Percentiles rank a stretch among this genome's conserved stretches.
These are phyloP conservation scores for Neostethus bicornis DNA, from an alignment of 2,797 vertebrate genomes.

Conservation along the genomic window DNA sequence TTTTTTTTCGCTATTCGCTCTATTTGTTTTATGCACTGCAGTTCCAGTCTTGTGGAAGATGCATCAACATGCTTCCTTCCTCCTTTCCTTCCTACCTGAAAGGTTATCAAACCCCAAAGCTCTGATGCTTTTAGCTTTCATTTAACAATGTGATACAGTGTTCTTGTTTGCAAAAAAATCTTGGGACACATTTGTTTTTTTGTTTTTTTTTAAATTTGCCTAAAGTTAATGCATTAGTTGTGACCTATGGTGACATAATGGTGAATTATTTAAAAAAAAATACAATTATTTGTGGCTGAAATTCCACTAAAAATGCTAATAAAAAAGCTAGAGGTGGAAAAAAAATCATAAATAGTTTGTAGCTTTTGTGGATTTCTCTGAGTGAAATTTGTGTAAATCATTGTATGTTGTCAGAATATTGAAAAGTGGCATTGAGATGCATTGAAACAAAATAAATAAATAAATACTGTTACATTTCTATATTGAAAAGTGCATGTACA, in stretches of 20 bases:
- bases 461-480: not conserved
- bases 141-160: conserved; percentile 5
- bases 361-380: conserved; percentile 24
- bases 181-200: conserved; percentile 1
- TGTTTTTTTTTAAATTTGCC: not conserved
- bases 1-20: conserved; percentile 34
- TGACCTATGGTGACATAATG: not conserved
- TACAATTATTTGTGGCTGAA: not conserved
- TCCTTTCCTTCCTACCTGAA: conserved; percentile 55
- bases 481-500: not conserved
- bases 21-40: conserved; percentile 66
- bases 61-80: conserved; percentile 54
- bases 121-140: conserved; percentile 26
- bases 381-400: conserved; percentile 20
- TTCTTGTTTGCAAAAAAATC: conserved; percentile 35
- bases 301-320: not conserved
- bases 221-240: conserved; percentile 7
- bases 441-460: not conserved
- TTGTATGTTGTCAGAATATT: conserved; percentile 15
- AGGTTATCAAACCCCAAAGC: conserved; percentile 45
- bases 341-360: conserved; percentile 6
- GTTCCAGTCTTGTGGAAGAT: conserved; percentile 67
- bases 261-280: not conserved
- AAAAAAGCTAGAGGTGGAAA: not conserved
- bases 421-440: conserved; percentile 10